Base-by-base conservation (phyloP, 2,113 vertebrate species). In the Salvator merianae region DNA sequence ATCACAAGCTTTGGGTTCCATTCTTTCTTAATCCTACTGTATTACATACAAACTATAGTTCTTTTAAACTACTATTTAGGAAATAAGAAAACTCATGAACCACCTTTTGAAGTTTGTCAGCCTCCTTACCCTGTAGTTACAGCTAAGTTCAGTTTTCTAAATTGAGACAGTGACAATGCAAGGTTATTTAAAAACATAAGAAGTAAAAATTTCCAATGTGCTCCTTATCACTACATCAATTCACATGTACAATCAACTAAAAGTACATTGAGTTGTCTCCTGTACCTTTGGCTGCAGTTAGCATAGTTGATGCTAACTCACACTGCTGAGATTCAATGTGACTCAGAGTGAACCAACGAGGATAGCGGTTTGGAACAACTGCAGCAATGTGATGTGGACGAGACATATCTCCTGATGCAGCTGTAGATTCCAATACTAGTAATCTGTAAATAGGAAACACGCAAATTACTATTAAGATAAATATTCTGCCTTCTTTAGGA, bases 351-450 rank as follows among this genome's bases (percentile, higher is more conserved):
- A 99, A 99, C 98, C 98, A 99, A 85, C 98, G 98, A 55, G 98
- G 98, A 94, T 98, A 98, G 59, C 98, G 97, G 95, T 99, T 99
- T 93, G 98, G 97, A 94, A 99, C 98, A 86, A 99, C 98, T 4
- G 98, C 99, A n/a, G 98, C 98, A 78, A 99, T 98, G 94, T 99
- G 98, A 95, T 99, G 98, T 40, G 98, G 98, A 91, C 97, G 97
- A 50, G 98, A 97, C 94, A 99, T 94, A 92, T 99, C 98, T 90
- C 97, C 97, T 0, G 97, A 97, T 30, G 97, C 97, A 95, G 97
- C 97, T 47, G 97, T 96, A 82, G 98, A 98, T 97, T 99, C 98
- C 97, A 99, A 97, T 94, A 99, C 98, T 81, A 98, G 97, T 95
- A 99, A 97, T 94, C 98, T 99, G 93, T 40, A 94, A 85, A 75